Evolutionary conservation across 2,797 vertebrate genomes (phyloP), one percentile per base, ranked within the genome.

Genomic region (Tachyglossus aculeatus): DNA sequence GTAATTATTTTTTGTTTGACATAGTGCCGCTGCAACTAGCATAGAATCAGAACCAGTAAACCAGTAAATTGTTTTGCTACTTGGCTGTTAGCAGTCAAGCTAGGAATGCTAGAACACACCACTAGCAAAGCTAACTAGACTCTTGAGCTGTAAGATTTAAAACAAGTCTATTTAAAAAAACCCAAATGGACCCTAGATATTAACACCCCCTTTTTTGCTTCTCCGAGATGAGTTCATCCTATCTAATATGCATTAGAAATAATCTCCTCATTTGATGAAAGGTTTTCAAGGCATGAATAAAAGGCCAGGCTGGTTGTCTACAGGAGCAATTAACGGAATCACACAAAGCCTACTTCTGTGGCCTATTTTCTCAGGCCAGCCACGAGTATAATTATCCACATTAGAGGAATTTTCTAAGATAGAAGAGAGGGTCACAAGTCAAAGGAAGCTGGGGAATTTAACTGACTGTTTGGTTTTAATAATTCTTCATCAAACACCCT

Each of bases 1-100:
- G 53, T 78, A 87, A 83, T 86, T 84, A 84, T 79, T 90, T 89
- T 45, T 86, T 83, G 48, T 87, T 78, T 85, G 67, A 85, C 73
- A 71, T 67, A 40, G 40, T 83, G 60, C 44, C 83, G 71, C 62
- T 13, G 21, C 61, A 85, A 66, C 21, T 57, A 80, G 65, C 76
- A 86, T 84, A 80, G 88, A 83, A 86, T 86, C 71, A 86, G 80
- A 86, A 54, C 31, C 61, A 81, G 71, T 57, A 90, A 88, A 82
- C 55, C 72, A 80, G 74, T 61, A 85, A 88, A 82, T 82, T 88
- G 54, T 67, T 92, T 88, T 86, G 63, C 67, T 77, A 38, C 51
- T 79, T 78, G 53, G 32, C 61, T 71, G 24, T 82, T 86, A 74
- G 54, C 8, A 78, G 40, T n/a, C 73, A 85, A 74, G 24, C 33